A percentile compares a stretch with the other conserved stretches of the same genome.
phyloP scores from a whole-genome alignment of 2,888 invertebrate species.

The Folsomia manolachei region DNA sequence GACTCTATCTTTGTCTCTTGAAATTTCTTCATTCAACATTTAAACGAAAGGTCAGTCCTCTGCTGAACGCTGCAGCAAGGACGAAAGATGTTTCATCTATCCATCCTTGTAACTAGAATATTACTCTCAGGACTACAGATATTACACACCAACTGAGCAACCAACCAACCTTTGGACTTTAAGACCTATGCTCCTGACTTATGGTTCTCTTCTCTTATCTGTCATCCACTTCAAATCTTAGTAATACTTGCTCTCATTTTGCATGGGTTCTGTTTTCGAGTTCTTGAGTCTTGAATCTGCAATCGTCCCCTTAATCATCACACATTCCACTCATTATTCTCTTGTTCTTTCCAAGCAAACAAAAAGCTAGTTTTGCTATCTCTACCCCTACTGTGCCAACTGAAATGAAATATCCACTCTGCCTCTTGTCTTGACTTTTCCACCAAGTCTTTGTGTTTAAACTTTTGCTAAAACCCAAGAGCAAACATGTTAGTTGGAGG shows the following conservation, averaged over 20 bases:
- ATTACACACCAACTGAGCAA: too few relatives aligned
- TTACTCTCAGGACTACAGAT: neutral
- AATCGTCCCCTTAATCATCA: slow-evolving; percentile 1
- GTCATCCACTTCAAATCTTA: neutral
- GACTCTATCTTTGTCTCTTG: slow-evolving; percentile 16
- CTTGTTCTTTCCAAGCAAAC: neutral
- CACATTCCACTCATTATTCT: neutral
- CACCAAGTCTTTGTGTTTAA: neutral
- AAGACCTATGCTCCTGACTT: neutral
- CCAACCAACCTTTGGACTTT: neutral
- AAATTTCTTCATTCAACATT: slow-evolving; percentile 3
- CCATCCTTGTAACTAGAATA: neutral
- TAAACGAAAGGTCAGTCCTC: neutral
- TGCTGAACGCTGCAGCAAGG: too few relatives aligned
- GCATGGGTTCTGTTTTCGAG: neutral
- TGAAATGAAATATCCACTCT: slow-evolving; percentile 3
- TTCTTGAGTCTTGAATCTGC: neutral
- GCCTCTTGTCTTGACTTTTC: neutral
- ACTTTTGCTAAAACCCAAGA: slow-evolving; percentile 5
- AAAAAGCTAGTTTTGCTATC: too few relatives aligned
- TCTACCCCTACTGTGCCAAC: neutral
- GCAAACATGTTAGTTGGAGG: neutral
- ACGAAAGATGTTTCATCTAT: neutral
- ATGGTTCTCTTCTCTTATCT: neutral
- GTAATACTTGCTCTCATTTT: neutral